Evolutionary conservation across 2,113 vertebrate genomes (phyloP).

Genomic region (Eonycteris spelaea): DNA sequence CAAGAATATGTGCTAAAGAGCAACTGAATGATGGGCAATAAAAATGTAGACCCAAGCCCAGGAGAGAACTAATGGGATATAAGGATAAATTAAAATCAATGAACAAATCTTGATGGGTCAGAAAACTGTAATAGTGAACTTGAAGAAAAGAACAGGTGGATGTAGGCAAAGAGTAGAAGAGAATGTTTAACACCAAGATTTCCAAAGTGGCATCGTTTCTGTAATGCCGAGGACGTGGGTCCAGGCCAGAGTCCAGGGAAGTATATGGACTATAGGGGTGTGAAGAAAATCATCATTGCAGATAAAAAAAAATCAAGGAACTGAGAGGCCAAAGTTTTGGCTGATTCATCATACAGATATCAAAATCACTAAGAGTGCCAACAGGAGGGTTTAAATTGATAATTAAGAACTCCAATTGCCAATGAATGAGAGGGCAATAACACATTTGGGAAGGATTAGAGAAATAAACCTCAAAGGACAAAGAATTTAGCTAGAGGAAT

Average conservation of each 20-base stretch:
- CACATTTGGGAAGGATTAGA: background rate
- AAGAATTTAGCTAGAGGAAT: background rate
- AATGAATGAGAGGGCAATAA: background rate
- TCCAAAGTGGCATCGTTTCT: background rate
- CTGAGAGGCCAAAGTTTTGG: background rate
- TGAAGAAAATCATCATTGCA: background rate
- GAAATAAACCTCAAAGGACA: background rate
- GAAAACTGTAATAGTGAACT: background rate
- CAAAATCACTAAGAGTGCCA: background rate
- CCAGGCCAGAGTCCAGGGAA: background rate
- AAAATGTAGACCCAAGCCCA: background rate
- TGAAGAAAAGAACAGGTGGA: background rate
- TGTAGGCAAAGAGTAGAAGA: background rate
- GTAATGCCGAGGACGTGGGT: background rate
- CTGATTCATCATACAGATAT: background rate
- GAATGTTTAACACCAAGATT: background rate
- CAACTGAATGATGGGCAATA: background rate
- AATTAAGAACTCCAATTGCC: background rate
- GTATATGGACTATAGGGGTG: background rate
- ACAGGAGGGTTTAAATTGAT: background rate
- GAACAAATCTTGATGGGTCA: background rate
- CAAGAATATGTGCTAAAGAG: background rate
- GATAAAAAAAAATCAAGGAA: background rate
- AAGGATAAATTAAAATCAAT: background rate
- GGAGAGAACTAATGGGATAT: background rate